Base-by-base conservation (phyloP, 2,113 vertebrate genomes). In the Lophotis ruficrista region DNA sequence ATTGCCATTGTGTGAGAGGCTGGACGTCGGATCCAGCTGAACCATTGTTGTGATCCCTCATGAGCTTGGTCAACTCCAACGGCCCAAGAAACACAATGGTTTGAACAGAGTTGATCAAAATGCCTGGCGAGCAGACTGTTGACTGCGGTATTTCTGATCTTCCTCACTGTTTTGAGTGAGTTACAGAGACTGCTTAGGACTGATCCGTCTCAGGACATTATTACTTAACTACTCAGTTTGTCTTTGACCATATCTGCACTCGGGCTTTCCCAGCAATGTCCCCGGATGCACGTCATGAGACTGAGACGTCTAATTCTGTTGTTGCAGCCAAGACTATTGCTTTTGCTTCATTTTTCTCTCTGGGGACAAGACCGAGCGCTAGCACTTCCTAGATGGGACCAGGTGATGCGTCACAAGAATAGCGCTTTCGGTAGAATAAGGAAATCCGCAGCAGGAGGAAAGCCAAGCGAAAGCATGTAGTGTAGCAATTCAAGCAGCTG, bases 191-290 rank as follows among this genome's bases (percentile, higher is more conserved):
- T 48, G 23, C 28, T 84, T 33, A 56, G 23, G n/a, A 38, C 47
- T 2, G 1, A 0, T 68, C 48, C 62, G 17, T 54, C n/a, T 84
- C 56, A 16, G 65, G 53, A 66, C 2, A 0, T 33, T 87, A 24
- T 19, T 64, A 51, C 35, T 48, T 56, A 66, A 48, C 33, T 82
- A 4, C 15, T 86, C 0, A 12, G 64, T 83, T 84, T 16, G 33
- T 16, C 82, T 89, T 91, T 93, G 9, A 28, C 69, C 47, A 0
- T 69, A 9, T 48, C 35, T 68, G 48, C 82, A 50, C 57, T 87
- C 0, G 7, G 41, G 70, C 62, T 89, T 93, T 91, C 87, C 58
- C 56, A 87, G 61, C 37, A 37, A 10, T 53, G 45, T 93, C 57
- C 56, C 19, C 61, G 41, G 72, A 64, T 0, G 1, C 18, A 4